Evolutionary conservation across 2,888 invertebrate genomes (phyloP), one percentile per base, ranked within the genome.

Genomic region (Drosophila paracracens): DNA sequence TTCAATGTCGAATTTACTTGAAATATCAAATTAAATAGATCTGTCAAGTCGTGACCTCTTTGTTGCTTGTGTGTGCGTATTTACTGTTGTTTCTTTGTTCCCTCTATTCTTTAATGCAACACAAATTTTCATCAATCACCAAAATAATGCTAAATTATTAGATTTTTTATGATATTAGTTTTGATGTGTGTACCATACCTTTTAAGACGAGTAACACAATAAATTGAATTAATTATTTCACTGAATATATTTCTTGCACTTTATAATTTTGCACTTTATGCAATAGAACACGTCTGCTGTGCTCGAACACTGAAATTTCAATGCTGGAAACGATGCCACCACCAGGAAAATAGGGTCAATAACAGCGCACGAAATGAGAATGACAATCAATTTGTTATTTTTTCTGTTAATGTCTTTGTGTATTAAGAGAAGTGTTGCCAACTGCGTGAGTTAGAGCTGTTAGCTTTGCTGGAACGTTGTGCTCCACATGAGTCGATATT

Each of bases 251-350:
- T 29, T 61, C 31, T 58, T 52, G 25, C 43, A 61, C 51, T 62
- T 60, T 33, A 2, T 38, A 46, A 25, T 51, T 31, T 29, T 38
- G 29, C 8, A 36, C 40, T 27, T 46, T 38, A 43, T 40, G 36
- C 27, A 33, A 46, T 59, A 21, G 2, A 0, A 40, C 0, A 59
- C 77, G 71, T 71, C 76, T 10, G 48, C 48, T 50, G 6, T 10
- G 13, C 10, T 25, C 46, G 80, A 64, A 61, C 61, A 80, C 77
- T 66, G 52, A 76, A 68, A 59, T 62, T 35, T 31, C 48, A 74
- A 43, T 79, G 58, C 5, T 10, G 6, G 4, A 48, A 51, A 46
- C 10, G 13, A 29, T 53, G 38, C 21, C 18, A 36, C n/a, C 16
- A 18, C 43, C 11, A 31, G 21, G 2, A 10, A 38, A 48, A 16